Conservation (phyloP, 1,140 invertebrate species). For the Lineus longissimus region DNA sequence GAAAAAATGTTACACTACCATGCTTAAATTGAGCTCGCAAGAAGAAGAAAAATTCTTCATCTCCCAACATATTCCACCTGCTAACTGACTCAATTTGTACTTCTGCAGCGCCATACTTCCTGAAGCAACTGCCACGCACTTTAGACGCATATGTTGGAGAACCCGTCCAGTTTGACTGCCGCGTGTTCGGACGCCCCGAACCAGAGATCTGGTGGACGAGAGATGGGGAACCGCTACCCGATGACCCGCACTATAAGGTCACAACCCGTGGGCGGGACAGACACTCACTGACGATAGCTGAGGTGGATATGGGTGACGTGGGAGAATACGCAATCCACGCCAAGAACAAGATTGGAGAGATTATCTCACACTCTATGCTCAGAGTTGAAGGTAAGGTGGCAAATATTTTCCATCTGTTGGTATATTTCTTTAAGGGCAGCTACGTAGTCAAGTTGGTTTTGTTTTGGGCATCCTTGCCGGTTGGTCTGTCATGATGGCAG, state of each 20-base stretch:
- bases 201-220: constrained; percentile 78
- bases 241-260: no score
- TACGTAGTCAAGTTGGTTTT: no score
- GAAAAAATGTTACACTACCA: no score
- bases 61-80: no score
- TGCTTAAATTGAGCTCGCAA: no score
- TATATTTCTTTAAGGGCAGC: no score
- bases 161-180: constrained; percentile 8
- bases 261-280: no score
- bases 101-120: constrained; percentile 46
- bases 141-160: constrained; percentile 29
- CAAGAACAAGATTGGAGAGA: constrained; percentile 58
- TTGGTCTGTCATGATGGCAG: no score
- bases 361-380: constrained; percentile 65
- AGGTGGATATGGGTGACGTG: constrained; percentile 58
- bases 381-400: constrained; percentile 66
- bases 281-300: constrained; percentile 12
- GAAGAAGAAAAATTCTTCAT: no score
- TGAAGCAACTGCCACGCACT: constrained; percentile 43
- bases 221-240: constrained; percentile 57
- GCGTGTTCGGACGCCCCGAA: constrained; percentile 75
- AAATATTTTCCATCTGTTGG: no score
- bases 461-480: no score
- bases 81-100: no score
- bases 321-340: constrained; percentile 57